Evolutionary conservation across 2,113 vertebrate genomes (phyloP).

Genomic region (Zapus hudsonius): DNA sequence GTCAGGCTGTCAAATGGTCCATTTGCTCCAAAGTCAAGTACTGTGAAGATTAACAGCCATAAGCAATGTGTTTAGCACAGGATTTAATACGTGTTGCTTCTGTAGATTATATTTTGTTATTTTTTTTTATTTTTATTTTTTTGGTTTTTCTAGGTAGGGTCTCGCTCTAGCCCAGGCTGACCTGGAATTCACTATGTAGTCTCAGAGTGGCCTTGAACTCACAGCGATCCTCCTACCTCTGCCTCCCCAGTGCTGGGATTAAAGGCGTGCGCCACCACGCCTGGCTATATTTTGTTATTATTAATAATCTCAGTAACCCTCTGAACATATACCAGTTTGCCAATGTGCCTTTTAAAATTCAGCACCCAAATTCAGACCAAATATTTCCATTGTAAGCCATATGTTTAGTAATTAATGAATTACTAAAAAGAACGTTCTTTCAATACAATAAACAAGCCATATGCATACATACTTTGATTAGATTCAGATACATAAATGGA

Average conservation of each 20-base stretch:
- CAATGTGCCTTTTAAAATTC: conserved; percentile 59
- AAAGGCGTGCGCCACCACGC: too few relatives aligned
- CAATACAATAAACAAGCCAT: conserved; percentile 55
- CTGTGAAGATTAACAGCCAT: neutral
- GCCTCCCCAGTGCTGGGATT: too few relatives aligned
- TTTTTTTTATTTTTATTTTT: too few relatives aligned
- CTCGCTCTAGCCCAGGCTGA: too few relatives aligned
- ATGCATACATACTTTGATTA: conserved; percentile 51
- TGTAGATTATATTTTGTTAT: neutral
- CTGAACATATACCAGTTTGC: conserved; percentile 27
- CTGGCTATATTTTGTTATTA: conserved; percentile 9
- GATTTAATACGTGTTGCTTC: neutral
- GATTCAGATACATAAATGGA: conserved; percentile 46
- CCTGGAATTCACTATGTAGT: too few relatives aligned
- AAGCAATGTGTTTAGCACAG: neutral
- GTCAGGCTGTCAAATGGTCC: neutral
- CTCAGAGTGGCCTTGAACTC: too few relatives aligned
- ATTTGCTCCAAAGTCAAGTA: neutral
- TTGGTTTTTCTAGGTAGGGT: too few relatives aligned
- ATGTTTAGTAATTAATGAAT: conserved; percentile 57
- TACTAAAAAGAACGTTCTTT: conserved; percentile 59
- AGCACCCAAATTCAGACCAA: conserved; percentile 51
- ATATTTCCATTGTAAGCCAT: conserved; percentile 53
- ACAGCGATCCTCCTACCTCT: too few relatives aligned
- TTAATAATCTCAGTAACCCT: conserved; percentile 13